Evolutionary conservation across 1,140 invertebrate species (phyloP), one percentile per base, ranked within the genome.

Genomic region (Zaprionus camerounensis): DNA sequence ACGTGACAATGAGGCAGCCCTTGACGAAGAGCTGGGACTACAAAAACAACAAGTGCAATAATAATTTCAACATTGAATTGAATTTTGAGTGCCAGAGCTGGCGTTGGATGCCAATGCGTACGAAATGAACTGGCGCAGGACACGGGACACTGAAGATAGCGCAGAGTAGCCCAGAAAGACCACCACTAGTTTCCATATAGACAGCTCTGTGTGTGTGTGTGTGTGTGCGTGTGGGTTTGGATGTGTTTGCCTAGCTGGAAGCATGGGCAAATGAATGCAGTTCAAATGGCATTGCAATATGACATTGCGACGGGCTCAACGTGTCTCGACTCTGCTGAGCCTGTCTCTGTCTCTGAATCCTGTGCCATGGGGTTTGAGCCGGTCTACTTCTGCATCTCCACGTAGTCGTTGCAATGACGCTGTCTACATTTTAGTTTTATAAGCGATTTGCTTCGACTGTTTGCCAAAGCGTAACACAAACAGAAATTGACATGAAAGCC

Each of bases 31-130:
- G 57, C n/a, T 31, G 28, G 49, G 66, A 67, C 12, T 38, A 38
- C 55, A 76, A 46, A 74, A 63, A 81, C 76, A 82, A 82, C 79
- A 86, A 87, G 82, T 82, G 66, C 77, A 87, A 86, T 86, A 86
- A 86, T 86, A 80, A 87, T 86, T 86, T 87, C 77, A 82, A 82
- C 80, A 82, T 82, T 57, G 72, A 78, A 86, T 81, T 82, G 83
- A 82, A 77, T 77, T 86, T 82, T 82, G 76, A 87, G 80, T 87
- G 72, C 51, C 65, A 58, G 53, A 69, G 71, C 69, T 59, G 59
- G 73, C n/a, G 41, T 20, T 72, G 63, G 20, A 77, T 80, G 63
- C 70, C 78, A 80, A 78, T 87, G 83, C 83, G 80, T 86, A 65
- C 80, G 46, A 71, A 76, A 80, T 76, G 62, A 73, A 63, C 76